phyloP scores from a whole-genome alignment of 2,888 invertebrate species.

The Zygogramma bicolorata region DNA sequence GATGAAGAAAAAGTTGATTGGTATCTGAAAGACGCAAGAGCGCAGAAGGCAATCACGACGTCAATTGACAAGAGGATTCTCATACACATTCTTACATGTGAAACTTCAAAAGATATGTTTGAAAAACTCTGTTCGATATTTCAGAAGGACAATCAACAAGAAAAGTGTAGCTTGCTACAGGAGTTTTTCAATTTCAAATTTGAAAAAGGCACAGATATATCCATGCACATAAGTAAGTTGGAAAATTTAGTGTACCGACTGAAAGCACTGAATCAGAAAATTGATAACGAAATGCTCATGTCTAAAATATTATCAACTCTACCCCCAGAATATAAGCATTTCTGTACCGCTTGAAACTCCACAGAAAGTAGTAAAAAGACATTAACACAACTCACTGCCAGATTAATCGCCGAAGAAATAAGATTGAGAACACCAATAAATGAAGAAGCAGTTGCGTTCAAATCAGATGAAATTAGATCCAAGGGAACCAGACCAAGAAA shows the following conservation, averaged over 20 bases:
- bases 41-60: slow-evolving; percentile 27
- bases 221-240: too few species aligned
- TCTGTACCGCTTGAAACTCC: slow-evolving; percentile 33
- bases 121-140: slow-evolving; percentile 24
- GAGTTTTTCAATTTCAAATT: slow-evolving; percentile 31
- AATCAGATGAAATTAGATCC: background rate
- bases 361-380: slow-evolving; percentile 25
- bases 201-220: slow-evolving; percentile 14
- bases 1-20: slow-evolving; percentile 22
- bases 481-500: background rate
- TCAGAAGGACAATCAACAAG: slow-evolving; percentile 20
- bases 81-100: slow-evolving; percentile 29
- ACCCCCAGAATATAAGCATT: too few species aligned
- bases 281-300: slow-evolving; percentile 37
- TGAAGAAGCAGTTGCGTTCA: slow-evolving; percentile 27
- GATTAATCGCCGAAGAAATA: slow-evolving; percentile 31
- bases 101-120: slow-evolving; percentile 25
- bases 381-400: slow-evolving; percentile 37
- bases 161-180: slow-evolving; percentile 27
- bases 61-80: slow-evolving; percentile 21
- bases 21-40: slow-evolving; percentile 27
- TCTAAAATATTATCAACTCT: slow-evolving; percentile 41
- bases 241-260: too few species aligned
- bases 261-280: slow-evolving; percentile 25
- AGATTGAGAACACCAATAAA: slow-evolving; percentile 10